Evolutionary conservation across 2,113 vertebrate species (phyloP), one percentile per base, ranked within the genome.

Genomic region (Seriola dumerili): DNA sequence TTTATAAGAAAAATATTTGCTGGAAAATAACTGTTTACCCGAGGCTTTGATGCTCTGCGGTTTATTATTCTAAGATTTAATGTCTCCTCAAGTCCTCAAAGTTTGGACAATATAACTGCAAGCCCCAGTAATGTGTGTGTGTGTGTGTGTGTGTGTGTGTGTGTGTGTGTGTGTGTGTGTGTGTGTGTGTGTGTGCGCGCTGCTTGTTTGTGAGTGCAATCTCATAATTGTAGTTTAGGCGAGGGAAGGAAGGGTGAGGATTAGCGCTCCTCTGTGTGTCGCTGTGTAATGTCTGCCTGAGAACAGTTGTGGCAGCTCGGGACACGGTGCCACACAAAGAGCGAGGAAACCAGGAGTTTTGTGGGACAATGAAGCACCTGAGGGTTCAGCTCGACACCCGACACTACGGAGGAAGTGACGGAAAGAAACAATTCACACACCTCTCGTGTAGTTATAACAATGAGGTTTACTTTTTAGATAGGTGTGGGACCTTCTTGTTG

Each of bases 171-270:
- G 23, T 23, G 23, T 23, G 23, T 23, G 23, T 23, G 23, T 23
- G 23, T 23, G 23, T 23, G 23, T 23, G 23, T 23, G 23, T 23
- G 23, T 23, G 23, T 68, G 74, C 58, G 73, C n/a, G 57, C 29
- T 72, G 63, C 63, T 84, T 89, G 76, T 93, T 92, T 92, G 88
- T 85, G 80, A 76, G 83, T 14, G 63, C 94, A 91, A 92, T 91
- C 89, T 80, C 78, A 84, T 94, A 93, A 94, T 94, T 88, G 88
- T 86, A 80, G 92, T 90, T 86, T 83, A 83, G 40, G 62, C 19
- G 16, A 73, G 85, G 88, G 80, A 85, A 93, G 92, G 91, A 93
- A 93, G 91, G 85, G 92, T 85, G 86, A 87, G 86, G 89, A 92
- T 93, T 91, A 92, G 70, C 3, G 52, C 78, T 74, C 42, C 66